These are phyloP conservation scores for Athalia circularis DNA, from an alignment of 2,888 invertebrate genomes.

Conservation along the genomic window DNA sequence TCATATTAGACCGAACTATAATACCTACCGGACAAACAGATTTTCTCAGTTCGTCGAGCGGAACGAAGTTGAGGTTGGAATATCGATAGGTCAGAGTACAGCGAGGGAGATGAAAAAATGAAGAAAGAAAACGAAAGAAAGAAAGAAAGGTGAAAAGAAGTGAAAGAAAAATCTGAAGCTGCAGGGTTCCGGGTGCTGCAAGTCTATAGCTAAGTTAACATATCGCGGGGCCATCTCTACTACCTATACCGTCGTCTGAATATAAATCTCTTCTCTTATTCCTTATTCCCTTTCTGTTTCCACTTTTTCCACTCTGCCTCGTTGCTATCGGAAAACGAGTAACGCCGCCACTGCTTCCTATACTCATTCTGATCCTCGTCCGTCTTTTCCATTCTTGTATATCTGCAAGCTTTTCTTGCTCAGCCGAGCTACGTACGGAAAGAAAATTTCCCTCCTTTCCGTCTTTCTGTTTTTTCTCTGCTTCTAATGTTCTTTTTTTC, in stretches of 20 bases:
- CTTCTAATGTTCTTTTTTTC: background rate
- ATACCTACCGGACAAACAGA: constrained; percentile 33
- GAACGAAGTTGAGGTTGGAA: constrained; percentile 37
- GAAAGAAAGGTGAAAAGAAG: too few species aligned
- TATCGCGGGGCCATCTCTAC: constrained; percentile 19
- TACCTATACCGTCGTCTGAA: constrained; percentile 20
- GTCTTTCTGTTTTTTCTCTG: background rate
- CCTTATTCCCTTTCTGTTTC: constrained; percentile 26
- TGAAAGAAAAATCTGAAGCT: background rate
- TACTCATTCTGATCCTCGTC: background rate
- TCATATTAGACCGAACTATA: background rate
- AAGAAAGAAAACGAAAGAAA: background rate
- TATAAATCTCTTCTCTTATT: constrained; percentile 36
- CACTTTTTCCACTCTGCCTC: constrained; percentile 16
- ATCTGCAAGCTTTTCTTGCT: too few species aligned
- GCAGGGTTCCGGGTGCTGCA: background rate
- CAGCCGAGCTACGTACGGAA: too few species aligned
- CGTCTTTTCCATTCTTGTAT: background rate
- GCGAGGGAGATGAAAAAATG: background rate
- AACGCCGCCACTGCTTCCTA: constrained; percentile 3
- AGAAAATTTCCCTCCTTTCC: too few species aligned
- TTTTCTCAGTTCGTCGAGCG: constrained; percentile 16
- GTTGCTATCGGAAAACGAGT: constrained; percentile 1
- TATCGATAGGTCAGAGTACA: constrained; percentile 31
- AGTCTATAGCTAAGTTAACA: constrained; percentile 10